Evolutionary conservation across 2,113 vertebrate genomes (phyloP).

Genomic region (Neopipo cinnamomea): DNA sequence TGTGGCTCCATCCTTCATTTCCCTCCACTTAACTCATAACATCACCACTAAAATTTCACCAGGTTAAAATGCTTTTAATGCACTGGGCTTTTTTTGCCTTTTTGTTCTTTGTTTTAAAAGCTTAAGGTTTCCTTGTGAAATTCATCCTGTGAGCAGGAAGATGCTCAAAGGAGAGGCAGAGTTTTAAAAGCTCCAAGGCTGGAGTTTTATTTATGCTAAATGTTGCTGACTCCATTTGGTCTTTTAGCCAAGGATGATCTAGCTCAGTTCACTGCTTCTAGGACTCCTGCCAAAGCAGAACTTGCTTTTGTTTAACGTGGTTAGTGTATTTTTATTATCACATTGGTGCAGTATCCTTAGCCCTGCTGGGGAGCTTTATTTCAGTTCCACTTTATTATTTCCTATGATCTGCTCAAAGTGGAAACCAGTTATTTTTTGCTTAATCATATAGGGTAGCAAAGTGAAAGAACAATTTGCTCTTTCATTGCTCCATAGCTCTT

Average conservation of each 20-base stretch:
- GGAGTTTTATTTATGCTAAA: slow-evolving; percentile 51
- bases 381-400: slow-evolving; percentile 54
- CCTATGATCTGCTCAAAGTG: background rate
- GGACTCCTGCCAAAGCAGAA: slow-evolving; percentile 35
- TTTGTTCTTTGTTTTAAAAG: background rate
- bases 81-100: background rate
- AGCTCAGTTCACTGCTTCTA: background rate
- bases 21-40: background rate
- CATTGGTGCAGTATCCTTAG: background rate
- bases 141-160: background rate
- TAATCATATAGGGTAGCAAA: background rate
- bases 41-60: background rate
- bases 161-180: background rate
- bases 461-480: slow-evolving; percentile 6
- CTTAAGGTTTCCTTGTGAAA: background rate
- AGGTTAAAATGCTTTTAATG: background rate
- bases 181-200: background rate
- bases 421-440: slow-evolving; percentile 15
- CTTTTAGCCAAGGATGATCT: slow-evolving; percentile 31
- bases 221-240: slow-evolving; percentile 29
- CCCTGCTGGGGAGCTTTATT: slow-evolving; percentile 30
- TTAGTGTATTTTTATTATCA: slow-evolving; percentile 45
- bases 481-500: background rate
- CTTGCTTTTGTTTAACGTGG: slow-evolving; percentile 1
- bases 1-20: background rate